Evolutionary conservation across 1,140 invertebrate genomes (phyloP).

Genomic region (Cherax destructor): DNA sequence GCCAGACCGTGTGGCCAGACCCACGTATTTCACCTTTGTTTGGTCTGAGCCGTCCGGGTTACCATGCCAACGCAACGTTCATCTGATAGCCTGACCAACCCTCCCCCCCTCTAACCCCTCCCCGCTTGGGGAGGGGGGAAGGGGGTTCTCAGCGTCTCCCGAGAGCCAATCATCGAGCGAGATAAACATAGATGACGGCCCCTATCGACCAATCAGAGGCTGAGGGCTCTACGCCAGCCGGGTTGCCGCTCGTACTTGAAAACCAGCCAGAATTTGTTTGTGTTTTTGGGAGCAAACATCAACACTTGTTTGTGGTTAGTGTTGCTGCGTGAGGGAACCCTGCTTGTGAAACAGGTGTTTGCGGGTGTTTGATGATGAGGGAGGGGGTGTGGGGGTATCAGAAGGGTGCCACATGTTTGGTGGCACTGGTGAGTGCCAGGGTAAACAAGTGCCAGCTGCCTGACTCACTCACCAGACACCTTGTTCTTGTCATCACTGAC

Average conservation of each 20-base stretch:
- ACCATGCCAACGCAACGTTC: slow-evolving; percentile 43
- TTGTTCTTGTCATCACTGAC: too few species aligned
- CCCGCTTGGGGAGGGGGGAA: too few species aligned
- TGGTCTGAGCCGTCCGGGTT: slow-evolving; percentile 31
- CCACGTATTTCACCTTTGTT: slow-evolving; percentile 56
- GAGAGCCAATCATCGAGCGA: slow-evolving; percentile 63
- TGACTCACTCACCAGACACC: too few species aligned
- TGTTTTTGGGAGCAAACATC: neutral
- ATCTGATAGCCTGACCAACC: slow-evolving; percentile 50
- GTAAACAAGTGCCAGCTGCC: too few species aligned
- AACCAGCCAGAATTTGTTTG: neutral
- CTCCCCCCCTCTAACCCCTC: slow-evolving; percentile 12
- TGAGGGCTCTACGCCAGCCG: neutral
- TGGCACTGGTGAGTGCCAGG: too few species aligned
- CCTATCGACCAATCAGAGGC: slow-evolving; percentile 53
- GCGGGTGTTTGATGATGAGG: too few species aligned
- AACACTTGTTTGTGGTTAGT: too few species aligned
- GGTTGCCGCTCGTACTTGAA: neutral
- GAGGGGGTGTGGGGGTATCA: too few species aligned
- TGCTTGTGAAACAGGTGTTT: too few species aligned
- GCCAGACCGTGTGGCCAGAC: neutral
- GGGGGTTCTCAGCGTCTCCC: slow-evolving; percentile 35
- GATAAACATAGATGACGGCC: slow-evolving; percentile 65
- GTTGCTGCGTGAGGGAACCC: too few species aligned
- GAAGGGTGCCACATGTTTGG: too few species aligned